These are phyloP conservation scores for Callimorpha dominula DNA, from an alignment of 2,888 invertebrate genomes.

Conservation along the genomic window DNA sequence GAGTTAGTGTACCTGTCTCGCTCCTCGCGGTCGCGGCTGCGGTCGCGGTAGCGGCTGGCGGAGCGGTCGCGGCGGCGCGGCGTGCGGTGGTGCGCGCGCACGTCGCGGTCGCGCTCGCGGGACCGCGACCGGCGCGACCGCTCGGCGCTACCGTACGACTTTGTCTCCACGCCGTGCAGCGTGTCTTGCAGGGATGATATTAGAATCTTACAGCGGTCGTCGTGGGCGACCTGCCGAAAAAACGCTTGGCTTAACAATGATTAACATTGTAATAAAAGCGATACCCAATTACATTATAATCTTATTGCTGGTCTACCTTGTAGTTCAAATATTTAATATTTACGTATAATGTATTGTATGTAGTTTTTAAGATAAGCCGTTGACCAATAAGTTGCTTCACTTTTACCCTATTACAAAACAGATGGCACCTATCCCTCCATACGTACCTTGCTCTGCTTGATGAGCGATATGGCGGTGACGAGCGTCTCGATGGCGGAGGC, in stretches of 20 bases:
- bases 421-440: too few species aligned
- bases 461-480: conserved; percentile 99
- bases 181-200: conserved; percentile 99
- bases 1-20: conserved; percentile 75
- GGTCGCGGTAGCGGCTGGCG: conserved; percentile 76
- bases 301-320: too few species aligned
- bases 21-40: conserved; percentile 80
- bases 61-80: conserved; percentile 78
- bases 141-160: conserved; percentile 93
- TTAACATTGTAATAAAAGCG: neutral
- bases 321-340: too few species aligned
- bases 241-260: neutral
- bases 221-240: conserved; percentile 90
- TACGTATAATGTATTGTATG: too few species aligned
- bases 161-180: conserved; percentile 98
- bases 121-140: conserved; percentile 82
- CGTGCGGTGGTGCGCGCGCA: conserved; percentile 73
- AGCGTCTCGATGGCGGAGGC: conserved; percentile 99
- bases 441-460: conserved; percentile 96
- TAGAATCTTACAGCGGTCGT: conserved; percentile 99
- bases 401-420: too few species aligned
- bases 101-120: conserved; percentile 70
- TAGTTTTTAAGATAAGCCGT: neutral
- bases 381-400: neutral
- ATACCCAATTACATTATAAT: neutral